These are phyloP conservation scores for Drosophila anceps DNA, from an alignment of 2,888 invertebrate species.

Conservation along the genomic window DNA sequence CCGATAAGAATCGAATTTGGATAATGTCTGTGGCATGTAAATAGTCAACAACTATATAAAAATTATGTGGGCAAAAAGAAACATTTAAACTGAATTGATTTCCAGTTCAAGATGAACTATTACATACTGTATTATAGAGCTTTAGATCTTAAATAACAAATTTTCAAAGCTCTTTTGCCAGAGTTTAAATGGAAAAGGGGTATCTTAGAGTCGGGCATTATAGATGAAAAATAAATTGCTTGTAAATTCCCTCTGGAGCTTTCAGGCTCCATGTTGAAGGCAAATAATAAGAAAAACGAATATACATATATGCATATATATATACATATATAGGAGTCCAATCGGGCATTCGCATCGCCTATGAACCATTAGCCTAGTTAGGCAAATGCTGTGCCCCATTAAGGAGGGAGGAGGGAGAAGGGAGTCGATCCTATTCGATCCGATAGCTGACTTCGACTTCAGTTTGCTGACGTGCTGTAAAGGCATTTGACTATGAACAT, in stretches of 20 bases:
- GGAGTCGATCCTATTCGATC: conserved; percentile 25
- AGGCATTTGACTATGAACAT: background rate
- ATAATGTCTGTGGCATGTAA: no score
- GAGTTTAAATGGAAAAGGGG: no score
- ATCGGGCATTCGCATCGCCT: conserved; percentile 44
- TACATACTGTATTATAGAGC: no score
- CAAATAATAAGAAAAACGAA: background rate
- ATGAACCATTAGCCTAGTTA: conserved; percentile 56
- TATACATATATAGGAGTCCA: background rate
- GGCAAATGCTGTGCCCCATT: conserved; percentile 21
- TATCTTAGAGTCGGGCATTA: background rate
- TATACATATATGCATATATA: background rate
- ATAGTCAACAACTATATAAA: background rate
- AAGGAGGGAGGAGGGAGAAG: background rate
- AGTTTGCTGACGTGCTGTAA: conserved; percentile 19
- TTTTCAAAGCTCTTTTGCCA: background rate
- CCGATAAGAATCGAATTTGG: background rate
- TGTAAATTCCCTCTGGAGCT: conserved; percentile 17
- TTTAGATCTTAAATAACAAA: no score
- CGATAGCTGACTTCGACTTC: conserved; percentile 43
- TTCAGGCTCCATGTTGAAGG: conserved; percentile 7
- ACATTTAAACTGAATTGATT: background rate
- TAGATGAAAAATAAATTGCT: background rate
- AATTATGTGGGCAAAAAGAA: background rate
- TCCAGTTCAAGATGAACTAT: no score